phyloP scores from a whole-genome alignment of 2,888 invertebrate species.

The Euclidia mi region DNA sequence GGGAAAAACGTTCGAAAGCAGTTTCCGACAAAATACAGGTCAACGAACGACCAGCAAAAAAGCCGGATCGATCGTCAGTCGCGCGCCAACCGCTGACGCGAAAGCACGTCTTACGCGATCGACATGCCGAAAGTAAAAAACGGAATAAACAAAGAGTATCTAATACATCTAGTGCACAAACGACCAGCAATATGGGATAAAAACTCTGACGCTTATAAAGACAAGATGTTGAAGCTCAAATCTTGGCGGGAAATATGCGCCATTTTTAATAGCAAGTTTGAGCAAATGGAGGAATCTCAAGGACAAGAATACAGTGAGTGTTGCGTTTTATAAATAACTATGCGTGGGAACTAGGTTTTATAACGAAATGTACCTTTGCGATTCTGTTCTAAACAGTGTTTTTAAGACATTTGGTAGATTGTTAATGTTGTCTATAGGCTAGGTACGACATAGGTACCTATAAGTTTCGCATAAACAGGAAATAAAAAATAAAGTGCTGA shows the following conservation, averaged over 20 bases:
- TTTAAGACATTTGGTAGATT: too few species aligned
- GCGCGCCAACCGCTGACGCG: not conserved
- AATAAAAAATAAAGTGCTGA: too few species aligned
- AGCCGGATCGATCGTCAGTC: not conserved
- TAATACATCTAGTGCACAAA: slow-evolving; percentile 3
- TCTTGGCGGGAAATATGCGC: slow-evolving; percentile 6
- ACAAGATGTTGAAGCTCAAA: not conserved
- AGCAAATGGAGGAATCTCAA: not conserved
- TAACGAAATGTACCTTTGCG: not conserved
- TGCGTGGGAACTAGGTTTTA: not conserved
- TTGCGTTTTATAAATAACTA: not conserved
- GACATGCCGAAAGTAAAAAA: slow-evolving; percentile 3
- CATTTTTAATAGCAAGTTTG: not conserved
- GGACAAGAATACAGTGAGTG: not conserved
- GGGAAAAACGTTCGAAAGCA: not conserved
- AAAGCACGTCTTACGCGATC: not conserved
- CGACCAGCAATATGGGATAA: slow-evolving; percentile 3
- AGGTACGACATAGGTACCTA: too few species aligned
- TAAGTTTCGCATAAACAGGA: too few species aligned
- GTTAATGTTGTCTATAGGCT: too few species aligned
- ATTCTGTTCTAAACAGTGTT: too few species aligned
- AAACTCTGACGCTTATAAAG: not conserved
- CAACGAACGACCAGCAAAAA: slow-evolving; percentile 8
- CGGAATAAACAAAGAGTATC: not conserved
- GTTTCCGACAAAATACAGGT: slow-evolving; percentile 5